phyloP scores from a whole-genome alignment of 2,797 vertebrate species.

The Gallinago stenura region DNA sequence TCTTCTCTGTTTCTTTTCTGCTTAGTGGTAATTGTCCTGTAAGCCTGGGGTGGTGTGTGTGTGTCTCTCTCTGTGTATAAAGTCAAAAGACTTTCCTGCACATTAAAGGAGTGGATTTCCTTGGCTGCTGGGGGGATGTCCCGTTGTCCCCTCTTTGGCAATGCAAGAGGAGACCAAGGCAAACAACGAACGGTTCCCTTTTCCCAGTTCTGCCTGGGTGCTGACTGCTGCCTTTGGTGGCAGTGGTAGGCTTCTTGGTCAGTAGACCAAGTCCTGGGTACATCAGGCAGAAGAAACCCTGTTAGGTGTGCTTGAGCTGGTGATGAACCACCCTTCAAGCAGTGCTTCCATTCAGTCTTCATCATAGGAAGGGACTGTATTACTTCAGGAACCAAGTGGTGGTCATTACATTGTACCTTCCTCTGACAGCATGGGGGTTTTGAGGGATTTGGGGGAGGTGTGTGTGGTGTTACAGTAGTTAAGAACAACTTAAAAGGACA shows the following conservation, averaged over 20 bases:
- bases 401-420: not conserved
- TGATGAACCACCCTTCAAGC: not conserved
- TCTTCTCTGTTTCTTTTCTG: not conserved
- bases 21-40: not conserved
- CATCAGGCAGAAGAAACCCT: not conserved
- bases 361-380: not conserved
- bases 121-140: not conserved
- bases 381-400: not conserved
- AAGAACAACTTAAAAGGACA: not conserved
- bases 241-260: not conserved
- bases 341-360: not conserved
- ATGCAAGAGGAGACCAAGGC: not conserved
- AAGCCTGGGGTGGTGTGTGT: not conserved
- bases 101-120: not conserved
- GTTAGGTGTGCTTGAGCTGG: not conserved
- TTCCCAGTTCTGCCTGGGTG: not conserved
- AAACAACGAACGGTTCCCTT: rapidly evolving
- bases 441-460: not conserved
- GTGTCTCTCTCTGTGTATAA: not conserved
- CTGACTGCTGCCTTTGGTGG: not conserved
- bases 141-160: not conserved
- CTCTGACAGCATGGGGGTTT: not conserved
- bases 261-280: not conserved
- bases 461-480: not conserved
- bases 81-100: not conserved